Base-by-base conservation (phyloP, 2,797 vertebrate species). In the Crenuchus spilurus region DNA sequence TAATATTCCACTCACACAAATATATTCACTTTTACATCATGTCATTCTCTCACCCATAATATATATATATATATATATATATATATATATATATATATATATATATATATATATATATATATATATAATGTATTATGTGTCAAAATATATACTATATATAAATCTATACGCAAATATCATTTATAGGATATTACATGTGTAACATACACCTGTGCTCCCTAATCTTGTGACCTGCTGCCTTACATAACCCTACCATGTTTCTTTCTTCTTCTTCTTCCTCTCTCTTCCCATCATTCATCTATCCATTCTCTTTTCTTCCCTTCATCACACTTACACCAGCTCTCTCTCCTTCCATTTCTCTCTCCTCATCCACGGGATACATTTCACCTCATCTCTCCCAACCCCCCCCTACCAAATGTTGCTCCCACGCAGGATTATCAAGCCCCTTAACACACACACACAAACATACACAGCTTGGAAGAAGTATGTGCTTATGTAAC, bases 341-440 rank as follows among this genome's bases (percentile, higher is more conserved):
- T 66, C 26, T 78, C 60, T 44, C 49, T 76, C 55, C 69, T 55
- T 73, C 52, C 60, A 37, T 61, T 63, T 52, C 37, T 22, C 33
- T 77, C 57, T 28, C 68, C 68, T 55, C 52, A 20, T 66, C 72
- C 76, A 69, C 69, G 41, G 76, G 76, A 72, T 72, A 70, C 35
- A 60, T 72, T 78, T 68, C 61, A 70, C 63, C 72, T 78, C 57
- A 57, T 57, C 39, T 42, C n/a, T 57, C 16, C 30, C 18, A 22
- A 22, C 31, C 26, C 26, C 37, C n/a, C 18, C 42, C 18, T 51
- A 65, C 72, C 79, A 78, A 81, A 78, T 58, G 70, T 72, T 72
- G 73, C 76, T 72, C 68, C 71, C 72, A 75, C 75, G 35, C 74
- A 79, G 57, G 80, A 80, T 77, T 79, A 77, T 69, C 14, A 74